These are phyloP conservation scores for Pomatostomus ruficeps DNA, from an alignment of 2,113 vertebrate genomes.

Conservation along the genomic window DNA sequence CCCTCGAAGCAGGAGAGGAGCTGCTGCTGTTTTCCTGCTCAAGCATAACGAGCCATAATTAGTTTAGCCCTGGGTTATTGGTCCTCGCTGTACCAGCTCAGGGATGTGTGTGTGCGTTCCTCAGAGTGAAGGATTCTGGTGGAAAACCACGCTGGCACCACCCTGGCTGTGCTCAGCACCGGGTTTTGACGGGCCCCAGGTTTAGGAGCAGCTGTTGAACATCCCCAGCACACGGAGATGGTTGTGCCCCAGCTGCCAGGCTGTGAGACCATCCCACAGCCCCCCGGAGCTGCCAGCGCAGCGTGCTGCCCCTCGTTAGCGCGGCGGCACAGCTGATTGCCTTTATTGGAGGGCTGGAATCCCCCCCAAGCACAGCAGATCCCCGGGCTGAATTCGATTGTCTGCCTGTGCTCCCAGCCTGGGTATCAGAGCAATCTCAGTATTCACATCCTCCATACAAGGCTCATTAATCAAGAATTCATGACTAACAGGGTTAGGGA, in stretches of 20 bases:
- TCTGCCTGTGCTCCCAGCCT: background rate
- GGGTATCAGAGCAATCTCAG: background rate
- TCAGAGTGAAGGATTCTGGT: background rate
- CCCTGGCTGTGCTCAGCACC: background rate
- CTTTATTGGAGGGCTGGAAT: background rate
- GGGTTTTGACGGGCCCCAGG: background rate
- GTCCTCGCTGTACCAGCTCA: background rate
- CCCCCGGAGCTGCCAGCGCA: background rate
- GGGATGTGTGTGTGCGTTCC: background rate
- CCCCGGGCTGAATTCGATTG: background rate
- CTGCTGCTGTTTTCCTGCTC: background rate
- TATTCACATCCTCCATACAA: conserved; percentile 10
- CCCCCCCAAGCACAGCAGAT: conserved; percentile 19
- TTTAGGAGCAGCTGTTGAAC: conserved; percentile 21
- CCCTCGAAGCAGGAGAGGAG: background rate
- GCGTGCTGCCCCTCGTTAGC: conserved; percentile 21
- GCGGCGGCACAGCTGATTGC: conserved; percentile 14
- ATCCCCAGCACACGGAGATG: background rate
- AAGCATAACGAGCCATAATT: background rate
- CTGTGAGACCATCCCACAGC: background rate
- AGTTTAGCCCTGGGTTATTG: conserved; percentile 18
- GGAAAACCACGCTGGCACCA: background rate
- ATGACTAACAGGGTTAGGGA: conserved; percentile 26
- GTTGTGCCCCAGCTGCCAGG: conserved; percentile 5
- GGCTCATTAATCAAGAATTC: conserved; percentile 51